Percentiles rank a stretch among this genome's conserved stretches.
Conservation (phyloP, 2,888 invertebrate species). For the Dione juno region DNA sequence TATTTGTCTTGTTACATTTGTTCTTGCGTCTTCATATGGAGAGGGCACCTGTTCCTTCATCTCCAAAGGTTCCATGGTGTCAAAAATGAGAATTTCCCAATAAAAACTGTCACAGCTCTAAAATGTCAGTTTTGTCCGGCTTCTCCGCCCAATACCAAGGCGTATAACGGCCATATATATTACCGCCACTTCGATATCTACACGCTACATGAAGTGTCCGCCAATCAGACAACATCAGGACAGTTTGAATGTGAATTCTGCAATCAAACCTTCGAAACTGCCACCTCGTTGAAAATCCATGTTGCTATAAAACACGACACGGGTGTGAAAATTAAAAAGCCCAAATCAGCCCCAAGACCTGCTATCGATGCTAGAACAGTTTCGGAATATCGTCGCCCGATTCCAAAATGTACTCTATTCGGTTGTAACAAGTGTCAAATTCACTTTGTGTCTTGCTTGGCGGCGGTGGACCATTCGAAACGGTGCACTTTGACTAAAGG, state of each 20-base stretch:
- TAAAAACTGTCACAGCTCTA: background rate
- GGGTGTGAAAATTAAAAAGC: background rate
- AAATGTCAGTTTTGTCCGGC: slow-evolving; percentile 27
- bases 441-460: slow-evolving; percentile 41
- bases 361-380: background rate
- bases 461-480: slow-evolving; percentile 39
- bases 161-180: slow-evolving; percentile 36
- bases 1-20: slow-evolving; percentile 33
- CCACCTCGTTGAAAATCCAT: slow-evolving; percentile 39
- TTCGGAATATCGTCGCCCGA: background rate
- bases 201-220: background rate
- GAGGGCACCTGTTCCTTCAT: background rate
- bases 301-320: slow-evolving; percentile 27
- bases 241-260: slow-evolving; percentile 41
- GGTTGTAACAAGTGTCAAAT: slow-evolving; percentile 47
- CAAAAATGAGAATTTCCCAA: background rate
- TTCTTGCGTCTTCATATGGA: slow-evolving; percentile 28
- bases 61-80: background rate
- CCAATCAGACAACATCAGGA: background rate
- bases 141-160: background rate
- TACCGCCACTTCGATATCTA: slow-evolving; percentile 15
- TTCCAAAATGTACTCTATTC: slow-evolving; percentile 44
- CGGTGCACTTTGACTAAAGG: slow-evolving; percentile 34
- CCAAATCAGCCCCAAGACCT: background rate
- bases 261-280: slow-evolving; percentile 28